phyloP scores from a whole-genome alignment of 2,113 vertebrate genomes.

The Scatophagus argus region DNA sequence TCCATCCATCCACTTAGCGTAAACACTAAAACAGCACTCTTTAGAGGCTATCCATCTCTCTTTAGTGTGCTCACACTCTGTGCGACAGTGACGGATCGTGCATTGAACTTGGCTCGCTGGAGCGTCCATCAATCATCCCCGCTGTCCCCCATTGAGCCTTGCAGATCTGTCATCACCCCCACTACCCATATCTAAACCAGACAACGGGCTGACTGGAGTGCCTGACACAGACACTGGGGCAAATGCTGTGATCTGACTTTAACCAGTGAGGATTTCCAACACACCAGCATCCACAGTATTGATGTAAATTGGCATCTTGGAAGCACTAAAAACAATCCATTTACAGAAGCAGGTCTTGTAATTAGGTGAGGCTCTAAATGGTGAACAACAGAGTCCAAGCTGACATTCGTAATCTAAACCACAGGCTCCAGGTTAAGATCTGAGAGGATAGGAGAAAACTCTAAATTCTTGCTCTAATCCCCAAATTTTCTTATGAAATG shows the following conservation, averaged over 20 bases:
- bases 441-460: background rate
- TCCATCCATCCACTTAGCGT: constrained; percentile 38
- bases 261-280: constrained; percentile 48
- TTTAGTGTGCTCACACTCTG: constrained; percentile 59
- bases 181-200: constrained; percentile 32
- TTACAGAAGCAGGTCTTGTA: constrained; percentile 25
- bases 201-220: constrained; percentile 35
- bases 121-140: constrained; percentile 73
- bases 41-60: constrained; percentile 71
- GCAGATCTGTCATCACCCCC: constrained; percentile 53
- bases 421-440: constrained; percentile 14
- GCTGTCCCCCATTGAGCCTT: constrained; percentile 43
- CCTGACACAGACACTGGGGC: constrained; percentile 30
- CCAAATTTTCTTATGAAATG: background rate
- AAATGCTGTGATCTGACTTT: constrained; percentile 39
- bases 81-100: constrained; percentile 68
- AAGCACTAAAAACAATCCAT: constrained; percentile 6
- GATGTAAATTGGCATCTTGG: constrained; percentile 8
- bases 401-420: constrained; percentile 29
- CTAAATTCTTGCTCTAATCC: background rate
- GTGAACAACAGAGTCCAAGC: constrained; percentile 32
- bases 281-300: background rate
- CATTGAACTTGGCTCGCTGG: constrained; percentile 73
- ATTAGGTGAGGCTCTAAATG: constrained; percentile 33
- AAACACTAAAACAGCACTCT: constrained; percentile 53